Conservation (phyloP, 2,113 vertebrate genomes). For the Hippocampus mohnikei region DNA sequence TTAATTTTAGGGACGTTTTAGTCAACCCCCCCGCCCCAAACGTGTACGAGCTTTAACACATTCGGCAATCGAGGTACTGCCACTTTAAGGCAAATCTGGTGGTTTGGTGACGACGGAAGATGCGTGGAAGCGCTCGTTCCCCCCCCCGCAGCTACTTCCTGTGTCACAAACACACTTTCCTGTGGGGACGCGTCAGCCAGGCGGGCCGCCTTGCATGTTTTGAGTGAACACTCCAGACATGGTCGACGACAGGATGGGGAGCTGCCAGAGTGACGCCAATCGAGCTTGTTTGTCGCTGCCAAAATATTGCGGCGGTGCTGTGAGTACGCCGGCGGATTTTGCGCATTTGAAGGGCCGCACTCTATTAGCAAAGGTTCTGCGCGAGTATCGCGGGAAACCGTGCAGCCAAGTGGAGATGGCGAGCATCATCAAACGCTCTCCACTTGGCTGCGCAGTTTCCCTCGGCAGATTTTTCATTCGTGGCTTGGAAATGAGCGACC, state of each 20-base stretch:
- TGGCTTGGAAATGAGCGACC: too few relatives aligned
- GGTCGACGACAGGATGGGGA: slow-evolving; percentile 74
- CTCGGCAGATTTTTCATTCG: too few relatives aligned
- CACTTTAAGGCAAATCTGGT: not conserved
- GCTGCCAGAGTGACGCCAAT: slow-evolving; percentile 70
- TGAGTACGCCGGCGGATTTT: not conserved
- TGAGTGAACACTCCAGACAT: slow-evolving; percentile 48
- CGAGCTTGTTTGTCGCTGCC: slow-evolving; percentile 32
- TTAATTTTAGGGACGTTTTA: too few relatives aligned
- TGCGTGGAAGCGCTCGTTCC: not conserved
- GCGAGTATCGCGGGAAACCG: not conserved
- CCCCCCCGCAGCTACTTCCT: slow-evolving; percentile 62
- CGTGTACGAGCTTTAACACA: too few relatives aligned
- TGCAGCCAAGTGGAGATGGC: not conserved
- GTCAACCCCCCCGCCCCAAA: too few relatives aligned
- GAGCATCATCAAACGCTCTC: too few relatives aligned
- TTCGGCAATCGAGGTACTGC: too few relatives aligned
- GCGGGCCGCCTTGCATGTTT: not conserved
- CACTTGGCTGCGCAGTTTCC: too few relatives aligned
- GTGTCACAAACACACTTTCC: slow-evolving; percentile 19
- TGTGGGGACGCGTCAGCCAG: slow-evolving; percentile 8
- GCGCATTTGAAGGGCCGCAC: not conserved
- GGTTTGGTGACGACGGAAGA: not conserved
- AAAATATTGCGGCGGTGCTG: not conserved
- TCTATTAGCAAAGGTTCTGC: not conserved